Evolutionary conservation across 1,140 invertebrate genomes (phyloP).

Genomic region (Drosophila miranda): DNA sequence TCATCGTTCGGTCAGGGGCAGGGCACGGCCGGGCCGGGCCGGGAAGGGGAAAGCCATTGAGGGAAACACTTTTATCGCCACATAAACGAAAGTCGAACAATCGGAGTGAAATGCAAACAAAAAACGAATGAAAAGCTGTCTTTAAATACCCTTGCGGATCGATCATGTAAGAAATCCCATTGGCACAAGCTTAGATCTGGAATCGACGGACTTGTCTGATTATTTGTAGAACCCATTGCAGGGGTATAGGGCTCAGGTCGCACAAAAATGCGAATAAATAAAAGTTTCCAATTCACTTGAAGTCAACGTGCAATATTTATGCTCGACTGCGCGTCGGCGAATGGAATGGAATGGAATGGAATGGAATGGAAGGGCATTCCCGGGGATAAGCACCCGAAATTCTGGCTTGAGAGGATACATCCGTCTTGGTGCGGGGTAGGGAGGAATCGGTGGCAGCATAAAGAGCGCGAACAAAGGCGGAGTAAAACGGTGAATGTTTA

Average conservation of each 20-base stretch:
- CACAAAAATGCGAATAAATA: conserved; percentile 39
- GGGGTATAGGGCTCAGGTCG: neutral
- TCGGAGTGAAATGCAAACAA: conserved; percentile 1
- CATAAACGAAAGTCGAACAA: conserved; percentile 49
- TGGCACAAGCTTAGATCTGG: too few species aligned
- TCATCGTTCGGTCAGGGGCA: conserved; percentile 17
- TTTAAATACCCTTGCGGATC: too few species aligned
- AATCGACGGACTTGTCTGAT: too few species aligned
- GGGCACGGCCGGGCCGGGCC: neutral
- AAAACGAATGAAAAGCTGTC: neutral
- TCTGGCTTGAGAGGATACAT: too few species aligned
- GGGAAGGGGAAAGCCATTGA: neutral
- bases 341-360: too few species aligned
- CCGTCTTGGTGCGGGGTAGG: too few species aligned
- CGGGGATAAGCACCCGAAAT: too few species aligned
- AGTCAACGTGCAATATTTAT: conserved; percentile 71
- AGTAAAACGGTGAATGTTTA: conserved; percentile 50
- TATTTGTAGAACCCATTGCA: neutral
- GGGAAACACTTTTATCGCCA: conserved; percentile 47
- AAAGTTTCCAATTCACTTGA: conserved; percentile 67
- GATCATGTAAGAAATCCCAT: too few species aligned
- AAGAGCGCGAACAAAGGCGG: conserved; percentile 36
- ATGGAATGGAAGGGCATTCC: neutral
- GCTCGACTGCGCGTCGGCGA: conserved; percentile 38
- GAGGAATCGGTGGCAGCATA: conserved; percentile 14